Conservation (phyloP, 2,113 vertebrate genomes). For the Eublepharis macularius region DNA sequence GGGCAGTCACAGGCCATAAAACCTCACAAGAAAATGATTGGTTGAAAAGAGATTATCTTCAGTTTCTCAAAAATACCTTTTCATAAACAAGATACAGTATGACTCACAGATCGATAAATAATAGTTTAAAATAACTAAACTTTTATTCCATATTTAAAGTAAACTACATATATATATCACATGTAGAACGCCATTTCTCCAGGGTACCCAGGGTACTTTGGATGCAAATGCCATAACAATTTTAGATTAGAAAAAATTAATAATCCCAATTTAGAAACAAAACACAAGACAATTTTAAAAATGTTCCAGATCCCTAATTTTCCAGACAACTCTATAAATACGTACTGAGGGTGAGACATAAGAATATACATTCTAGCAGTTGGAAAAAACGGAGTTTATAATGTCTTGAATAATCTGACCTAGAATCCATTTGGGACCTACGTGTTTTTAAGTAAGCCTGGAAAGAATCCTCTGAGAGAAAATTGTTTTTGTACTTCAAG, state of each 20-base stretch:
- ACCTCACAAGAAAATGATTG: not conserved
- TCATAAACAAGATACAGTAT: not conserved
- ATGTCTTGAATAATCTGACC: not conserved
- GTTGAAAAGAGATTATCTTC: not conserved
- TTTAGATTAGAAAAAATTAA: not conserved
- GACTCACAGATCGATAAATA: not conserved
- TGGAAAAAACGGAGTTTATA: slow-evolving; percentile 5
- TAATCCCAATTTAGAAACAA: not conserved
- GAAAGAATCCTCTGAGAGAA: not conserved
- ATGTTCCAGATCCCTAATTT: not conserved
- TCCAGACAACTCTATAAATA: not conserved
- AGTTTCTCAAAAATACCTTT: not conserved
- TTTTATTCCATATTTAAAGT: not conserved
- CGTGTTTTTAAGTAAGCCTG: not conserved
- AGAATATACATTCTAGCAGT: not conserved
- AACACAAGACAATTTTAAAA: not conserved
- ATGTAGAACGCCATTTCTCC: no score
- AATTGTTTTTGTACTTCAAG: slow-evolving; percentile 27
- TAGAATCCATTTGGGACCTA: not conserved
- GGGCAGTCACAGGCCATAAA: not conserved
- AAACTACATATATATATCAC: not conserved
- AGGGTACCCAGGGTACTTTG: no score
- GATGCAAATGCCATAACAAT: no score
- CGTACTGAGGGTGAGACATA: not conserved
- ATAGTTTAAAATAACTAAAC: not conserved